Evolutionary conservation across 1,140 invertebrate species (phyloP).

Genomic region (Drosophila yakuba): DNA sequence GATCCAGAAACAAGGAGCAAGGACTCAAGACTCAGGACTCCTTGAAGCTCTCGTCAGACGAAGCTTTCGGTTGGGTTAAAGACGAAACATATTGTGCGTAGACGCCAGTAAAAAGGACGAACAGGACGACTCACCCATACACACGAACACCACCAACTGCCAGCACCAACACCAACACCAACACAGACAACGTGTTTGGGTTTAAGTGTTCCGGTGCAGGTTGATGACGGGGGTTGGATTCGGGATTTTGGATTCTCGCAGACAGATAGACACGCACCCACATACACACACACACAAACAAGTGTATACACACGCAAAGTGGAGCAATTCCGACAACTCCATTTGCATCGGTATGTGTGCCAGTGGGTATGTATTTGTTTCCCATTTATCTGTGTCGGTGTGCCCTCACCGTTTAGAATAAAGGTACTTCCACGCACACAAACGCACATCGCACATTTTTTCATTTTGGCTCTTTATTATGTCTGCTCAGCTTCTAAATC

Average conservation of each 20-base stretch:
- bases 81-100: slow-evolving; percentile 83
- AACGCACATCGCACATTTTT: slow-evolving; percentile 51
- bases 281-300: slow-evolving; percentile 14
- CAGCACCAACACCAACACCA: slow-evolving; percentile 1
- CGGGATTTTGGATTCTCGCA: slow-evolving; percentile 56
- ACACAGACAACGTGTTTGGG: slow-evolving; percentile 75
- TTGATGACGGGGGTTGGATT: slow-evolving; percentile 58
- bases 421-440: slow-evolving; percentile 35
- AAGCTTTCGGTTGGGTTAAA: slow-evolving; percentile 79
- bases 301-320: slow-evolving; percentile 51
- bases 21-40: slow-evolving; percentile 30
- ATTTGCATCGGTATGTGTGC: slow-evolving; percentile 46
- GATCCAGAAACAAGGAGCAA: slow-evolving; percentile 25
- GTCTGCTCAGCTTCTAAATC: slow-evolving; percentile 56
- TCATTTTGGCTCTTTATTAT: slow-evolving; percentile 62
- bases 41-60: slow-evolving; percentile 40
- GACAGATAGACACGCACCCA: slow-evolving; percentile 41
- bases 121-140: slow-evolving; percentile 43
- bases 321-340: slow-evolving; percentile 75
- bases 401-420: slow-evolving; percentile 53
- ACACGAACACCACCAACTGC: slow-evolving; percentile 8
- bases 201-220: slow-evolving; percentile 79
- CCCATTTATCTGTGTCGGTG: slow-evolving; percentile 10
- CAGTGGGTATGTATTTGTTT: slow-evolving; percentile 19
- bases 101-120: slow-evolving; percentile 71